Percentiles rank a stretch among this genome's conserved stretches.
Conservation (phyloP, 2,888 invertebrate species). For the Timema cristinae region DNA sequence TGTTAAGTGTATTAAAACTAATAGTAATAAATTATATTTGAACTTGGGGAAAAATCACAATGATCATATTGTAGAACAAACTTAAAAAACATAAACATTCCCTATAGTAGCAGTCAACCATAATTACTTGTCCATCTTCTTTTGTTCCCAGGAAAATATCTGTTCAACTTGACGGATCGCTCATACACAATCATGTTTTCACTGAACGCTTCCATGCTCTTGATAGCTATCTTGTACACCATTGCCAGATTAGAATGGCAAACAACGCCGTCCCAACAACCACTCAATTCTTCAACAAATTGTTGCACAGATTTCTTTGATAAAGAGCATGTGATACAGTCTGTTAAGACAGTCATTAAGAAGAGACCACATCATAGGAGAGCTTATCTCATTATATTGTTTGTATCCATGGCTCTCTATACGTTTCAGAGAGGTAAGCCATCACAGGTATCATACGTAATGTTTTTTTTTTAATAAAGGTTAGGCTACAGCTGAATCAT, state of each 20-base stretch:
- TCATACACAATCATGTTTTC: conserved; percentile 71
- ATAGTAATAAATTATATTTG: no score
- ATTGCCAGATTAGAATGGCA: conserved; percentile 64
- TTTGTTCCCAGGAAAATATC: conserved; percentile 55
- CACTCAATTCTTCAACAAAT: conserved; percentile 41
- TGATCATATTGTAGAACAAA: neutral
- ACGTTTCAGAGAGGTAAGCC: conserved; percentile 69
- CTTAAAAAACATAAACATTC: no score
- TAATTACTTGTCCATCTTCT: neutral
- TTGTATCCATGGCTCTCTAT: conserved; percentile 71
- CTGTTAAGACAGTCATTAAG: conserved; percentile 58
- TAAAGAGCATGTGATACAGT: conserved; percentile 59
- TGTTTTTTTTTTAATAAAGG: neutral
- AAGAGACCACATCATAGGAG: conserved; percentile 56
- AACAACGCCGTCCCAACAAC: conserved; percentile 60
- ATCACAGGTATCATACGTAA: neutral
- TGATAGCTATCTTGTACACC: conserved; percentile 61
- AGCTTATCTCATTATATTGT: conserved; percentile 62
- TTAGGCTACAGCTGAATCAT: no score
- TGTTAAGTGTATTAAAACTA: no score
- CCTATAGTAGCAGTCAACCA: no score
- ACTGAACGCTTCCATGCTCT: conserved; percentile 61
- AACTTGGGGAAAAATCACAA: neutral
- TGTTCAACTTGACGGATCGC: conserved; percentile 58
- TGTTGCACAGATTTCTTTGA: conserved; percentile 63